Evolutionary conservation across 1,140 invertebrate genomes (phyloP).

Genomic region (Macrobrachium nipponense): DNA sequence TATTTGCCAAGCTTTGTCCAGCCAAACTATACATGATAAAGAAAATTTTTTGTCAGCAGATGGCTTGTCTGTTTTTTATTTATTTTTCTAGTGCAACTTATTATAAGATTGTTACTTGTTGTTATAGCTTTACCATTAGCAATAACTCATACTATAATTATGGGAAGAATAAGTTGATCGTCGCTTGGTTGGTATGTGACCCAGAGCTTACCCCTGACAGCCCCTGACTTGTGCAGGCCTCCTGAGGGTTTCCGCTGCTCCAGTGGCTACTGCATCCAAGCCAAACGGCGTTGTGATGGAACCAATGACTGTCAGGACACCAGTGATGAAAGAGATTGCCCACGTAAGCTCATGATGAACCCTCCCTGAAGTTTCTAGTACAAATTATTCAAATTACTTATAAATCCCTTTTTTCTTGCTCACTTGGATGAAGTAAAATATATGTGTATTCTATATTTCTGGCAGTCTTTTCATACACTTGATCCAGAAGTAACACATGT

Average conservation of each 20-base stretch:
- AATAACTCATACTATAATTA: too few species aligned
- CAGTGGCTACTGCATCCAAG: slow-evolving; percentile 62
- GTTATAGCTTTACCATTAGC: background rate
- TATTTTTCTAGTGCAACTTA: background rate
- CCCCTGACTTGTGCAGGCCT: slow-evolving; percentile 30
- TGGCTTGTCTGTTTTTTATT: too few species aligned
- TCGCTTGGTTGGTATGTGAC: slow-evolving; percentile 17
- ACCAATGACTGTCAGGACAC: slow-evolving; percentile 64
- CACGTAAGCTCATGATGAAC: slow-evolving; percentile 53
- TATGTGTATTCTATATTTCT: background rate
- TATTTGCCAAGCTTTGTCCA: too few species aligned
- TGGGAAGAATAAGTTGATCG: too few species aligned
- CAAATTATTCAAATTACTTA: background rate
- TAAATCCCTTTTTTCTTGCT: background rate
- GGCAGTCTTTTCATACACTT: background rate
- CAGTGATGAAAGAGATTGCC: slow-evolving; percentile 65
- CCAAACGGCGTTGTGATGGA: slow-evolving; percentile 64
- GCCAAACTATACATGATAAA: too few species aligned
- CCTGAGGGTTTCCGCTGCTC: slow-evolving; percentile 57
- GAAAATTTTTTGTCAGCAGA: too few species aligned
- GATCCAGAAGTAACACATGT: background rate
- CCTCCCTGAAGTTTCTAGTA: background rate
- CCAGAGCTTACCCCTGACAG: slow-evolving; percentile 46
- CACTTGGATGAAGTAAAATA: background rate
- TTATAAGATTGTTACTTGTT: background rate